Evolutionary conservation across 2,888 invertebrate genomes (phyloP), one percentile per base, ranked within the genome.

Genomic region (Yponomeuta evonymella): DNA sequence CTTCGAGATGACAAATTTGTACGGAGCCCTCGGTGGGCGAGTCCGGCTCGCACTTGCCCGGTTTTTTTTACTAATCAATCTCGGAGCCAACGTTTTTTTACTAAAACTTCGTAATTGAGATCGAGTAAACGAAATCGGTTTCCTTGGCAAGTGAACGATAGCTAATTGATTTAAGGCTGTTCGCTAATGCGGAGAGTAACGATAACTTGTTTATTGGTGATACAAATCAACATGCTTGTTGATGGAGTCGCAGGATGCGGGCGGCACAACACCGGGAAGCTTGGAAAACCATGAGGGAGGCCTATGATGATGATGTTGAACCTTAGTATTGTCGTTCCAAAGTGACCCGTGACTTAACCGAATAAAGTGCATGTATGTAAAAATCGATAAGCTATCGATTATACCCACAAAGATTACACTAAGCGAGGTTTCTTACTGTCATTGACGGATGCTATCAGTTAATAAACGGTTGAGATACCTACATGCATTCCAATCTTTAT

Each of bases 41-140:
- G 0, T 23, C 23, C 23, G 23, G 23, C 23, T 23, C 23, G 23
- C 23, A 23, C 23, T 67, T 63, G 6, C 51, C 15, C 51, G 4
- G 43, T 15, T 58, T 15, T 58, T 58, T 3, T 5, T 12, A 2
- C 51, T 58, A 58, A 15, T 58, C 51, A 58, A 5, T 15, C 15
- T 58, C 51, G 12, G 51, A 58, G 51, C 15, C 15, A 58, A 58
- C 15, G 51, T 15, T 12, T 58, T 58, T 58, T 58, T 12, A 58
- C 12, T 58, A 4, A 15, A 58, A 65, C 65, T 48, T 70, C 48
- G 23, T 72, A 72, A 70, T 72, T 71, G 68, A 71, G 69, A 33
- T 51, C 51, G 65, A 67, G 65, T 43, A 62, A 58, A 67, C 66
- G 62, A 67, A 71, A 71, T 71, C 71, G 67, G 43, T 67, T 65